phyloP scores from a whole-genome alignment of 2,797 vertebrate genomes.

The Gobio occitaniae region DNA sequence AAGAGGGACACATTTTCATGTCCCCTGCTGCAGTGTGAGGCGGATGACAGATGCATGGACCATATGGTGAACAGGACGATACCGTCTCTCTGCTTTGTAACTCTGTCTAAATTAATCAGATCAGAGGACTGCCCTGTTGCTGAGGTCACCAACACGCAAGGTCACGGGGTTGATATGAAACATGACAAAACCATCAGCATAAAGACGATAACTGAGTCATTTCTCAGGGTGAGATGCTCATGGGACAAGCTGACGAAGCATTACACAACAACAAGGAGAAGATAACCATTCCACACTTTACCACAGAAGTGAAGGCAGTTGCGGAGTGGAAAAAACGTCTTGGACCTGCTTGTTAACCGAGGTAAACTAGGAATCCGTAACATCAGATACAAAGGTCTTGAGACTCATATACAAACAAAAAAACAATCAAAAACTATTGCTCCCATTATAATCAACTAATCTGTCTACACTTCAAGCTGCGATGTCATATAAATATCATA shows the following conservation, averaged over 20 bases:
- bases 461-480: background rate
- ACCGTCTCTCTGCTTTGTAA: conserved; percentile 43
- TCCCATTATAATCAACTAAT: background rate
- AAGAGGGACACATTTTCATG: conserved; percentile 34
- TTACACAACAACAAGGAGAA: background rate
- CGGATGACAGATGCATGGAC: conserved; percentile 58
- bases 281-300: background rate
- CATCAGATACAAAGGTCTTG: background rate
- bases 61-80: conserved; percentile 59
- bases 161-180: conserved; percentile 38
- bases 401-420: background rate
- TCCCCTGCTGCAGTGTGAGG: conserved; percentile 45
- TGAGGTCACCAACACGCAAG: conserved; percentile 12
- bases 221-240: background rate
- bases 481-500: too few species aligned
- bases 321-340: background rate
- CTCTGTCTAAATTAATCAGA: conserved; percentile 50
- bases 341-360: background rate
- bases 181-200: conserved; percentile 13
- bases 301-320: background rate
- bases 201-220: background rate
- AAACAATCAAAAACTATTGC: background rate
- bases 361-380: background rate
- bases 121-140: conserved; percentile 36
- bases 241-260: background rate